Evolutionary conservation across 1,140 invertebrate species (phyloP), one percentile per base, ranked within the genome.

Genomic region (Oryzaephilus surinamensis): DNA sequence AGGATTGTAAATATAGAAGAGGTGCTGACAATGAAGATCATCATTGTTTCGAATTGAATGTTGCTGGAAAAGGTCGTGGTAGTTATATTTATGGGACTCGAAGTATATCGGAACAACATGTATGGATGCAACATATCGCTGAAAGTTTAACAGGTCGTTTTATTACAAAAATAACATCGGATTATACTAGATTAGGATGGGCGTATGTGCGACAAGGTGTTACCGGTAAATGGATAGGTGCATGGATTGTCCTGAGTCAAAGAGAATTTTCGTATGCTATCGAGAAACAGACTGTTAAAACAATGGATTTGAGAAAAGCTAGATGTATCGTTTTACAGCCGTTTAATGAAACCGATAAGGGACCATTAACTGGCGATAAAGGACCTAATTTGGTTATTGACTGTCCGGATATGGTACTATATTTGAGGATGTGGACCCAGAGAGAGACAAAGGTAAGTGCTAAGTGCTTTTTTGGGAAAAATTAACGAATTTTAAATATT

Each of bases 291-390:
- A 55, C 62, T 8, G 60, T 79, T 1, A 71, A 75, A 50, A 70
- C 71, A 20, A 67, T 82, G 35, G 86, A 91, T 64, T 64, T 90
- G 13, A 64, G 85, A 26, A 90, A 90, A 71, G 84, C 83, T 5
- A 71, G 78, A 54, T 84, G 73, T 55, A 79, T 89, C 43, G 74
- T 83, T 81, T 56, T 73, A 60, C 67, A 53, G 46, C 14, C 43
- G 13, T 65, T 73, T 54, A 66, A 67, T 28, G 63, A 64, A n/a
- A 67, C 69, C 24, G 66, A 46, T 33, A 57, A 49, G 32, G 49
- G 19, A 44, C 62, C 37, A 61, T 69, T 31, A 63, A 72, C 65
- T 12, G 72, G 69, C 38, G 76, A 77, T 43, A 66, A 63, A 50
- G 73, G 76, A 1, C 70, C 71, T 1, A 71, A 72, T 47, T 66